phyloP scores from a whole-genome alignment of 2,113 vertebrate species.

The Neolamprologus caudopunctatus region DNA sequence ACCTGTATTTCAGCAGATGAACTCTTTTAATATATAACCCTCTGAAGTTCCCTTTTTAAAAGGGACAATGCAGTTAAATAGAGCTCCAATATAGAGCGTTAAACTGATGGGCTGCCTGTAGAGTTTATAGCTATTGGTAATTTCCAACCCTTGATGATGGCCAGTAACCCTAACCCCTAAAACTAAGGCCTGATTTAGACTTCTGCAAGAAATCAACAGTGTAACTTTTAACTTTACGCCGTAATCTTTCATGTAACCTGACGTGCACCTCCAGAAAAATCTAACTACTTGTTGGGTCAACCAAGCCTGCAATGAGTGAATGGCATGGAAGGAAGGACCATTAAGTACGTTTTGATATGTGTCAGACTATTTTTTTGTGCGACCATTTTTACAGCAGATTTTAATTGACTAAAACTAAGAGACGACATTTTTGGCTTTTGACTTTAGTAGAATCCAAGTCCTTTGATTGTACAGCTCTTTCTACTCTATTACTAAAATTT shows the following conservation, averaged over 20 bases:
- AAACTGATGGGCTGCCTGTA: neutral
- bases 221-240: neutral
- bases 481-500: neutral
- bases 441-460: neutral
- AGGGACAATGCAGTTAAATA: neutral
- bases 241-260: neutral
- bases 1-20: neutral
- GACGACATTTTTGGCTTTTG: neutral
- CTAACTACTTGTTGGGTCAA: neutral
- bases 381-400: neutral
- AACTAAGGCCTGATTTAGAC: neutral
- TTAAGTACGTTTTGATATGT: neutral
- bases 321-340: neutral
- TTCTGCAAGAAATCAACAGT: neutral
- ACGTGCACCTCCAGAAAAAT: neutral
- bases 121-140: neutral
- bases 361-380: neutral
- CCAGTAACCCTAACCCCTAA: neutral
- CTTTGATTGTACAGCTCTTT: neutral
- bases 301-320: neutral
- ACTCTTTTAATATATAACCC: neutral
- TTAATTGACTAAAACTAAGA: neutral
- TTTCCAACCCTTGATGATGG: neutral
- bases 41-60: neutral
- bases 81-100: neutral